These are phyloP conservation scores for Eristalinus sepulchralis DNA, from an alignment of 2,888 invertebrate species.

Conservation along the genomic window DNA sequence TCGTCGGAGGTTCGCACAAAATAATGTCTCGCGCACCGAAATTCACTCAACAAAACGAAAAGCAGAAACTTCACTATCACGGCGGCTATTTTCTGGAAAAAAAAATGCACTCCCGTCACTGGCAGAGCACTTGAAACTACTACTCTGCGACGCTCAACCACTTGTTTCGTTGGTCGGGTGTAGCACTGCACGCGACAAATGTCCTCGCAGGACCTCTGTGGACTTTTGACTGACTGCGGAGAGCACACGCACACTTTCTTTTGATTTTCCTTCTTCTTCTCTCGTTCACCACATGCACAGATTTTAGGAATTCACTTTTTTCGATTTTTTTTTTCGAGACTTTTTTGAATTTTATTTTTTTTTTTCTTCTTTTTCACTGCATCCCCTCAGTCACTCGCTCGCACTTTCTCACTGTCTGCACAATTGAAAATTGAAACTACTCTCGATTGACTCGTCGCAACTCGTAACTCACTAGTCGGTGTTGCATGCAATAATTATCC, in stretches of 20 bases:
- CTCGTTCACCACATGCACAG: slow-evolving; percentile 26
- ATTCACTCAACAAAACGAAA: background rate
- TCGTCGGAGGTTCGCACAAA: slow-evolving; percentile 8
- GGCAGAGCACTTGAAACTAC: too few species aligned
- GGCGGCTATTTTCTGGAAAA: background rate
- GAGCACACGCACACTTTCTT: slow-evolving; percentile 12
- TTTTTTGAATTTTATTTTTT: background rate
- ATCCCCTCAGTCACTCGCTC: background rate
- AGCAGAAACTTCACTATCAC: background rate
- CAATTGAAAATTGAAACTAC: background rate
- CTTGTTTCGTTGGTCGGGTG: slow-evolving; percentile 49
- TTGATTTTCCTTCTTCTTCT: background rate
- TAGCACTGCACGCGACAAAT: slow-evolving; percentile 23
- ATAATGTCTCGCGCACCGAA: background rate
- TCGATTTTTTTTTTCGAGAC: background rate
- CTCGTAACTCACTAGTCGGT: background rate
- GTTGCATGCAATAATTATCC: slow-evolving; percentile 10
- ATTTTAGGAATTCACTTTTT: background rate
- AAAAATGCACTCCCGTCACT: background rate
- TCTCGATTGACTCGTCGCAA: background rate
- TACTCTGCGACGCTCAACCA: slow-evolving; percentile 40
- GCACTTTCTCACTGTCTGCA: background rate
- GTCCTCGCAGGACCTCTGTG: slow-evolving; percentile 46
- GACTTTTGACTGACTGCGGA: slow-evolving; percentile 1
- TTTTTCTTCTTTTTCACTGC: background rate